Percentiles rank a stretch among this genome's conserved stretches.
phyloP scores from a whole-genome alignment of 1,140 invertebrate species.

The Drosophila parabipectinata region DNA sequence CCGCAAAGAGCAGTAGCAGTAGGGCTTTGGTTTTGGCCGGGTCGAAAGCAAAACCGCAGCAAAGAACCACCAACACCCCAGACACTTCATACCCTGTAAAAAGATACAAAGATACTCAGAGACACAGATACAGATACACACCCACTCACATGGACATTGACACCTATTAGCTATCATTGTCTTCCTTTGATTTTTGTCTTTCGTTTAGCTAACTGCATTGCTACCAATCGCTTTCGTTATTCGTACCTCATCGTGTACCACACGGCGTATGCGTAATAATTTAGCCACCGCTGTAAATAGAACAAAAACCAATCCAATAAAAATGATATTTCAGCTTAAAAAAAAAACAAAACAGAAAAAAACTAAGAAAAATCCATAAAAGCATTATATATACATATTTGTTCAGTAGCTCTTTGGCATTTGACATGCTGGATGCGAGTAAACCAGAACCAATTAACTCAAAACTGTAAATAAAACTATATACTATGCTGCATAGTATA shows the following conservation, averaged over 20 bases:
- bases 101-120: slow-evolving; percentile 13
- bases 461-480: slow-evolving; percentile 29
- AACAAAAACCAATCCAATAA: slow-evolving; percentile 24
- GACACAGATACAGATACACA: slow-evolving; percentile 7
- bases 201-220: slow-evolving; percentile 72
- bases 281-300: slow-evolving; percentile 53
- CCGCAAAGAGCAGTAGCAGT: slow-evolving; percentile 29
- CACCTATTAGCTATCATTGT: slow-evolving; percentile 68
- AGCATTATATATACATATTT: slow-evolving; percentile 23
- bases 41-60: slow-evolving; percentile 26
- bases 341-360: slow-evolving; percentile 12
- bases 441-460: slow-evolving; percentile 25
- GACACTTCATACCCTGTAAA: slow-evolving; percentile 33
- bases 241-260: slow-evolving; percentile 61
- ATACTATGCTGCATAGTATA: slow-evolving; percentile 4
- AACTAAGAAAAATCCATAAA: slow-evolving; percentile 25
- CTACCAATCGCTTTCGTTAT: slow-evolving; percentile 53
- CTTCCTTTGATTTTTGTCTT: slow-evolving; percentile 58
- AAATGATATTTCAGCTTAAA: slow-evolving; percentile 13
- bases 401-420: slow-evolving; percentile 31
- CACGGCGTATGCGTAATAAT: slow-evolving; percentile 73
- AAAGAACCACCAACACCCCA: slow-evolving; percentile 11
- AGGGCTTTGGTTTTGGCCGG: slow-evolving; percentile 43
- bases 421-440: slow-evolving; percentile 43
- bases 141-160: slow-evolving; percentile 2